Conservation (phyloP, 2,113 vertebrate species). For the Protobothrops mucrosquamatus region DNA sequence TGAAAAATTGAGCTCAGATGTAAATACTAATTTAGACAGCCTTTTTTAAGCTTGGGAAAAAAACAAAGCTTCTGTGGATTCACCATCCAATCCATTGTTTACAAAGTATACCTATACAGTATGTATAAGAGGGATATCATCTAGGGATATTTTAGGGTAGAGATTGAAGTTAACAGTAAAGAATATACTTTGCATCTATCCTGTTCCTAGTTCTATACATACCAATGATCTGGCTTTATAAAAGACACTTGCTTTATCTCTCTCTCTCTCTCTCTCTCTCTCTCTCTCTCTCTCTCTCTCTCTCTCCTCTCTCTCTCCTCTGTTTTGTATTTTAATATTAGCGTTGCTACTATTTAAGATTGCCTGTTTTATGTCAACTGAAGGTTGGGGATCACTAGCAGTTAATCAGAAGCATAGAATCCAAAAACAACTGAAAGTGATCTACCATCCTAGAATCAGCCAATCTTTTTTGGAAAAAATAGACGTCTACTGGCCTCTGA, state of each 20-base stretch:
- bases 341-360: neutral
- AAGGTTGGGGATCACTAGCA: neutral
- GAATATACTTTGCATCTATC: neutral
- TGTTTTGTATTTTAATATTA: neutral
- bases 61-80: neutral
- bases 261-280: no score
- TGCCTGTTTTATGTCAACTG: no score
- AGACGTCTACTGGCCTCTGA: neutral
- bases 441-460: neutral
- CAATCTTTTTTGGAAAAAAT: neutral
- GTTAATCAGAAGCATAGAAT: no score
- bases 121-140: no score
- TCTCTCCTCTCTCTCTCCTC: no score
- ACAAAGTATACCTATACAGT: neutral
- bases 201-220: neutral
- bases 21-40: neutral
- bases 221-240: neutral
- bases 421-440: neutral
- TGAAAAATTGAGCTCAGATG: neutral
- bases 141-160: neutral
- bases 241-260: neutral
- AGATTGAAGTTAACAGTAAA: neutral
- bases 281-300: no score
- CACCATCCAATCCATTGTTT: neutral
- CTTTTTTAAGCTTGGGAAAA: neutral